Evolutionary conservation across 64 coral and sea anemone species (phyloP).

Genomic region (Montipora foliosa): DNA sequence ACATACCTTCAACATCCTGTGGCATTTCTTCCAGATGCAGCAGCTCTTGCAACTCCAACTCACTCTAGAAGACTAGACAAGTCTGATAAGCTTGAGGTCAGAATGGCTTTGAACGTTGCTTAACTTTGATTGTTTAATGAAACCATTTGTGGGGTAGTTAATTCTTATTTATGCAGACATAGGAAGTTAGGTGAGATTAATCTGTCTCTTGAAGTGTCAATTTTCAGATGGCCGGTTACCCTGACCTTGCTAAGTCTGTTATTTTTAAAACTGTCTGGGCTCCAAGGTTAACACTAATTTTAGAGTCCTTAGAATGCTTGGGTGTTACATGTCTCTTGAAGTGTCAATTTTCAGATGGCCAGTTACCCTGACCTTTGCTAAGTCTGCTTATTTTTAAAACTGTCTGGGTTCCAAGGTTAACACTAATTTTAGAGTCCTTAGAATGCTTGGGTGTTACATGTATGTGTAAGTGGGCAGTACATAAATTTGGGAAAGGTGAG

Average conservation of each 20-base stretch:
- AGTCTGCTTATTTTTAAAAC: background rate
- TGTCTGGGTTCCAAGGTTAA: background rate
- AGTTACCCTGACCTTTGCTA: background rate
- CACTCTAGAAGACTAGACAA: slow-evolving; percentile 89
- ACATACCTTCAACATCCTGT: slow-evolving; percentile 85
- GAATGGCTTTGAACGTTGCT: background rate
- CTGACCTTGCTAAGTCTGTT: background rate
- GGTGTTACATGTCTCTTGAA: background rate
- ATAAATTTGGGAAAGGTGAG: no score
- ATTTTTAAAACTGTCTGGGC: background rate
- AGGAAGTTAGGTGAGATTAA: background rate
- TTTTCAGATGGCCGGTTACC: background rate
- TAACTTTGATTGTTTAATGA: background rate
- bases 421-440: no score
- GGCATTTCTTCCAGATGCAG: slow-evolving; percentile 82
- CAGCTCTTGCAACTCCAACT: slow-evolving; percentile 28
- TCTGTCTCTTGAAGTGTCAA: background rate
- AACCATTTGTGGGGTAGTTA: background rate
- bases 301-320: no score
- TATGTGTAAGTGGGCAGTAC: background rate
- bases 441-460: background rate
- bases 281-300: background rate
- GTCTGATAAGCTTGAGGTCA: slow-evolving; percentile 93
- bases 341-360: background rate
- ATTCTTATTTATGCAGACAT: background rate